Base-by-base conservation (phyloP, 2,888 invertebrate species). In the Electrophaes corylata region DNA sequence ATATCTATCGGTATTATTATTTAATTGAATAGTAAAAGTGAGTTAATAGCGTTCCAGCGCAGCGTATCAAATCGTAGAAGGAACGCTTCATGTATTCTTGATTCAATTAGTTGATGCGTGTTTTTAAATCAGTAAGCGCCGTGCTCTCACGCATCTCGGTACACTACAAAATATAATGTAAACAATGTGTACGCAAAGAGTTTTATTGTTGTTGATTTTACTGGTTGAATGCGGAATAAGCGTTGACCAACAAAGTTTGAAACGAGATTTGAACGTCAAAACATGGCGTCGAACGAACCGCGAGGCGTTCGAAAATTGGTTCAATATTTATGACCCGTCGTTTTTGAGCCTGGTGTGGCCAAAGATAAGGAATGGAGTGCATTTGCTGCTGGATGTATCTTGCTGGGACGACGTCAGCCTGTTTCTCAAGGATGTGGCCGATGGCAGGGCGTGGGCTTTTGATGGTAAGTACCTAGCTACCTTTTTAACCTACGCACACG, bases 361-460 rank as follows among this genome's bases (percentile, higher is more conserved):
- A 58, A 86, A 88, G 68, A 82, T 87, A 56, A 76, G 78, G 45
- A 85, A 87, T 60, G 83, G 84, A 48, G 78, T 83, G 57, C 89
- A 91, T 71, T 72, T 92, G 62, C 76, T 78, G 56, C 64, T 93
- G 46, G 83, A 83, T n/a, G 63, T 72, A 10, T 63, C 70, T 6
- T 93, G 93, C 73, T 89, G 87, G 79, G 78, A 81, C 1, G 90
- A 93, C 60, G 66, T 93, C 55, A 81, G 82, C 35, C 71, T 80
- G 57, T 88, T 91, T 66, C 85, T 89, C 59, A 81, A 70, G 62
- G 92, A 91, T 55, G 71, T 93, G 60, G 70, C 78, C 0, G 84
- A 81, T n/a, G 91, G 89, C 4, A 81, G 83, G 55, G 80, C 83
- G 33, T 93, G 93, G 93, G 92, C 93, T 0, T 83, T 91, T 54